Evolutionary conservation across 2,113 vertebrate genomes (phyloP).

Genomic region (Bos indicus): DNA sequence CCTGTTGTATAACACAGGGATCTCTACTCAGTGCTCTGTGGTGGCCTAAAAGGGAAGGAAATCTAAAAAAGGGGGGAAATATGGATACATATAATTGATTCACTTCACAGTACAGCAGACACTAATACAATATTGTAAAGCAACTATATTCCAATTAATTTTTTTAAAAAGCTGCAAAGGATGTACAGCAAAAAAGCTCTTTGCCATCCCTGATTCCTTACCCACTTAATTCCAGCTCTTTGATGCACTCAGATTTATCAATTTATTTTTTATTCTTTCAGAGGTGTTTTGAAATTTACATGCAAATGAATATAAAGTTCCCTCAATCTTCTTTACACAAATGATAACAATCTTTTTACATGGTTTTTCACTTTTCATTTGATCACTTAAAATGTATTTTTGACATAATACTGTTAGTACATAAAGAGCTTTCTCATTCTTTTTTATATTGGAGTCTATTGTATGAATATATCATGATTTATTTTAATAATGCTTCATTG

Average conservation of each 20-base stretch:
- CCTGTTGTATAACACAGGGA: neutral
- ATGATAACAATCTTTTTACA: neutral
- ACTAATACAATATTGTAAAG: neutral
- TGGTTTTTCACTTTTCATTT: neutral
- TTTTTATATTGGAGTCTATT: neutral
- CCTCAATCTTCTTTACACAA: neutral
- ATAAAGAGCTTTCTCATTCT: neutral
- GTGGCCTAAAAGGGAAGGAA: neutral
- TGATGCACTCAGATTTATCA: neutral
- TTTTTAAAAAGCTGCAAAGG: neutral
- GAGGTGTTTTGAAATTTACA: neutral
- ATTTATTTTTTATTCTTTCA: neutral
- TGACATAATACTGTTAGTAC: neutral
- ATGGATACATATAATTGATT: neutral
- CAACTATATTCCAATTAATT: neutral
- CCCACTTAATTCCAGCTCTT: neutral
- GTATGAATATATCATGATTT: neutral
- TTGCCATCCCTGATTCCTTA: neutral
- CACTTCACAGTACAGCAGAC: neutral
- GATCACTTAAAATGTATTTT: neutral
- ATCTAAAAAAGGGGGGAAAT: neutral
- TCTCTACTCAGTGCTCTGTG: neutral
- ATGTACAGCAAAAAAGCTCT: neutral
- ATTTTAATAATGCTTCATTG: neutral
- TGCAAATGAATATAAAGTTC: neutral